Evolutionary conservation across 2,797 vertebrate species (phyloP).

Genomic region (Diceros bicornis): DNA sequence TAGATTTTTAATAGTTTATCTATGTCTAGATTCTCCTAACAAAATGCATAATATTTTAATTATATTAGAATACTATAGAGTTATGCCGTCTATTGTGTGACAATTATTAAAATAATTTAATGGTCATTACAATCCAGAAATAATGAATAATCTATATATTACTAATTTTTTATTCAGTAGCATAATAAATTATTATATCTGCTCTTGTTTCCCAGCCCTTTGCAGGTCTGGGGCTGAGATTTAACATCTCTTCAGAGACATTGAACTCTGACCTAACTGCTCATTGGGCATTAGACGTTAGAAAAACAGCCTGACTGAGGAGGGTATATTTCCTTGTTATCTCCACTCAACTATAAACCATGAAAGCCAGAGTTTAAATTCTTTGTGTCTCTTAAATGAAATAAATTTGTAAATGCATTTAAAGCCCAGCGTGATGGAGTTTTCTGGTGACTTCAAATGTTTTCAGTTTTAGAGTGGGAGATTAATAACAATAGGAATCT

Average conservation of each 20-base stretch:
- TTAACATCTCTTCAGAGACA: not conserved
- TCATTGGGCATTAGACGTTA: not conserved
- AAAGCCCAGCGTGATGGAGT: not conserved
- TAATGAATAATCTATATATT: not conserved
- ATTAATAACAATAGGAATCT: not conserved
- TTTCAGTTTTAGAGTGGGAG: not conserved
- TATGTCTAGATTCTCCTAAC: not conserved
- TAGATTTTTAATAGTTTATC: constrained; percentile 28
- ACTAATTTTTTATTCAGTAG: constrained; percentile 34
- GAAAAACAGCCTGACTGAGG: not conserved
- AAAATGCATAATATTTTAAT: constrained; percentile 59
- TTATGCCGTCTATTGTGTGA: not conserved
- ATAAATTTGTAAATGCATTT: not conserved
- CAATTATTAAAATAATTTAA: constrained; percentile 51
- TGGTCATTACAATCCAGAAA: not conserved
- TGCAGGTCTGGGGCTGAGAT: not conserved
- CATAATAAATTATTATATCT: not conserved
- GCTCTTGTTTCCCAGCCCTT: not conserved
- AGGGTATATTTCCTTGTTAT: not conserved
- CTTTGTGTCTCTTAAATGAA: not conserved
- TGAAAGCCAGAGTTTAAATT: constrained; percentile 16
- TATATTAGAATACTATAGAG: not conserved
- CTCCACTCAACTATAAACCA: not conserved
- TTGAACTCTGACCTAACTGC: not conserved
- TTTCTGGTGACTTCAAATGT: not conserved